Conservation (phyloP, 2,113 vertebrate species). For the Sprattus sprattus region DNA sequence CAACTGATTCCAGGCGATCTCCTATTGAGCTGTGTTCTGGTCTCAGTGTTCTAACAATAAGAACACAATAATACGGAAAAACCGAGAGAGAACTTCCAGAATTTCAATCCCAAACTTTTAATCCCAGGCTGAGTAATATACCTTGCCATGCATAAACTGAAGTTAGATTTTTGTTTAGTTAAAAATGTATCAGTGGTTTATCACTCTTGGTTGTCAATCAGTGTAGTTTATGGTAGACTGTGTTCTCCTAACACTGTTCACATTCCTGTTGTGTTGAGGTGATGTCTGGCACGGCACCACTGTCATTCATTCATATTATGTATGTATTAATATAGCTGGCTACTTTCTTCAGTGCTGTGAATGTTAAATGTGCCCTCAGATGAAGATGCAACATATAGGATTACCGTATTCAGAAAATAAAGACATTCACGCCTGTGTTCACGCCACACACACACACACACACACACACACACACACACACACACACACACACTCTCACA, state of each 20-base stretch:
- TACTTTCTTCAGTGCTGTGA: too few relatives aligned
- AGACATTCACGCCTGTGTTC: background rate
- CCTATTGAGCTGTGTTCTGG: constrained; percentile 32
- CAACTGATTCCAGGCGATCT: constrained; percentile 35
- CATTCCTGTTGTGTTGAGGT: background rate
- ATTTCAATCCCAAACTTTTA: background rate
- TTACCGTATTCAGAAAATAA: background rate
- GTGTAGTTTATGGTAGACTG: background rate
- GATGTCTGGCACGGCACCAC: background rate
- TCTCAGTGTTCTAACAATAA: constrained; percentile 36
- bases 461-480: too few relatives aligned
- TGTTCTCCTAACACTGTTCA: background rate
- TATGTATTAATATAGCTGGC: too few relatives aligned
- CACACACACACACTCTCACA: too few relatives aligned
- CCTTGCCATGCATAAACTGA: background rate
- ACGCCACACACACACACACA: too few relatives aligned
- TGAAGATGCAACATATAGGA: background rate
- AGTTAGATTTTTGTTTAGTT: background rate
- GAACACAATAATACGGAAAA: constrained; percentile 37
- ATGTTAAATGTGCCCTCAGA: background rate
- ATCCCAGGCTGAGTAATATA: background rate
- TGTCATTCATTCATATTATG: too few relatives aligned
- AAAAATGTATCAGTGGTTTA: too few relatives aligned
- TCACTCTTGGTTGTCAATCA: background rate
- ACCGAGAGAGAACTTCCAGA: constrained; percentile 26